Evolutionary conservation across 1,140 invertebrate species (phyloP), one percentile per base, ranked within the genome.

Genomic region (Eurosta solidaginis): DNA sequence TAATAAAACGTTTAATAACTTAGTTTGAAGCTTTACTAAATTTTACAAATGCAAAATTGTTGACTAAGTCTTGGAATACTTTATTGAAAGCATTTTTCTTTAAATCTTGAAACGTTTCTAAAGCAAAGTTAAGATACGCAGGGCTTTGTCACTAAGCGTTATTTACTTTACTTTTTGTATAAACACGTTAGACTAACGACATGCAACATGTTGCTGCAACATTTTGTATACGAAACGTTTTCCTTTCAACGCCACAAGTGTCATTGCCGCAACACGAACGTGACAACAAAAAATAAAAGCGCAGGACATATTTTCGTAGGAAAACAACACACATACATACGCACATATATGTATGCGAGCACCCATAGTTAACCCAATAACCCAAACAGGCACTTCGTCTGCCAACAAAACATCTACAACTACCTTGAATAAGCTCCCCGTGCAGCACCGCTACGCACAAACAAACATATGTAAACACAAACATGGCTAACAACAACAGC

Each of bases 181-280:
- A n/a, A n/a, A n/a, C 9, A 47, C n/a, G 9, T n/a, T 47, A 47
- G 9, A 47, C n/a, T n/a, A n/a, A 29, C 10, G 2, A 29, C 10
- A 4, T 0, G 6, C 59, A 40, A 75, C 74, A 75, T 75, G 74
- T 47, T 75, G 74, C 74, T 75, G 74, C 74, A 75, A 75, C 74
- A 75, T 75, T 22, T 29, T 22, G 36, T 20, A 40, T n/a, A 3
- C 9, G 44, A 17, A 45, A 75, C 47, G 22, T 49, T 50, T 27
- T 22, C 74, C 14, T 44, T 50, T 20, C 25, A 45, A 75, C 44
- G 74, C 74, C 9, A 75, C 74, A 75, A 75, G 74, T 75, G 74
- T 75, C 74, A 75, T 29, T 45, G 25, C 44, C 22, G 74, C 42
- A 75, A 75, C 45, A 47, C 45, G 45, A 47, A 47, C 9, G 45